Evolutionary conservation across 2,113 vertebrate species (phyloP), one percentile per base, ranked within the genome.

Genomic region (Bambusicola thoracicus): DNA sequence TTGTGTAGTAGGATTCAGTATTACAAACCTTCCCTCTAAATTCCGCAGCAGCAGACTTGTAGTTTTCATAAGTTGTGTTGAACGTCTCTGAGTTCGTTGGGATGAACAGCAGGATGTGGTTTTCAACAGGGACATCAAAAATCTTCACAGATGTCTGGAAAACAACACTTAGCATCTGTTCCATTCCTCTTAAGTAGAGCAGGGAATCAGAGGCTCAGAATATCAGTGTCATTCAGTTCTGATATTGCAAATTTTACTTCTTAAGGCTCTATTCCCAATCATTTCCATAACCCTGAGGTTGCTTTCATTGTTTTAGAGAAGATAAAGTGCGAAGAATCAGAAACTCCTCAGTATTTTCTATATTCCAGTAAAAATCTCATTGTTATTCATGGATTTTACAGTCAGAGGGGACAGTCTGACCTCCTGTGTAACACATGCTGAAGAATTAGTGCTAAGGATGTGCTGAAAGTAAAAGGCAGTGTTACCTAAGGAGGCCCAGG

Each of bases 71-170:
- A 87, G 98, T 97, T n/a, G 27, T 40, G 17, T 9, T 40, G 67
- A 98, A 99, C 2, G 82, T 83, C 62, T 96, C 87, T 0, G 96
- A 98, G 74, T 93, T 98, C 79, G 75, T 98, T 92, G 98, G 98
- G 90, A 98, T 96, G 77, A 99, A 99, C 43, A 99, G 98, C 91
- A 99, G 86, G 69, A 99, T 98, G 83, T 99, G 99, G 92, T 97
- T 98, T 62, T 96, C 94, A 79, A 99, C 96, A 15, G 97, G 97
- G 32, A 98, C 96, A 70, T 98, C 97, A 69, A 99, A 97, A 97
- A 99, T 99, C 97, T 98, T 98, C 79, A 97, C 87, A 90, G 98
- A 98, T 62, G 98, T 99, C 98, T 99, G 96, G 73, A 92, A 97
- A 92, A 74, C 77, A 89, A 93, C 86, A 67, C 81, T 83, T 92